Evolutionary conservation across 2,797 vertebrate species (phyloP).

Genomic region (Parauchenoglanis ngamensis): DNA sequence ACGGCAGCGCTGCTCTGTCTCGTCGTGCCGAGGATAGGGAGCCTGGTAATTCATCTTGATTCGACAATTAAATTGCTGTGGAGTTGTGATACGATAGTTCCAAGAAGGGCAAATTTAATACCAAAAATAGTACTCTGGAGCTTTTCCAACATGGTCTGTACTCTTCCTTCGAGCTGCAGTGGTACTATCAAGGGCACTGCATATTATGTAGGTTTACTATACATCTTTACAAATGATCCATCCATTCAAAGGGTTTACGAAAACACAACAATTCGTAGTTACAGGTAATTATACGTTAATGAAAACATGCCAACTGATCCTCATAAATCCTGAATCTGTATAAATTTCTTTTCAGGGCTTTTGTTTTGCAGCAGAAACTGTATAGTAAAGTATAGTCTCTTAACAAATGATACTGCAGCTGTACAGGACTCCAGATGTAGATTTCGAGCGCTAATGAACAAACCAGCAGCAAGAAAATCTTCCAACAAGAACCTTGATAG

Average conservation of each 20-base stretch:
- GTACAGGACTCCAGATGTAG: neutral
- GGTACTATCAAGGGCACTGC: neutral
- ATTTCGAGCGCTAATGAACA: neutral
- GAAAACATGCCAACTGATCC: too few relatives aligned
- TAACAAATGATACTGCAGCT: neutral
- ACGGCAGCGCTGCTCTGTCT: neutral
- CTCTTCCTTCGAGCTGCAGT: neutral
- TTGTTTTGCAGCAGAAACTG: too few relatives aligned
- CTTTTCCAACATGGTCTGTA: neutral
- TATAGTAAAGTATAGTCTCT: too few relatives aligned
- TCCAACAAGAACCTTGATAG: neutral
- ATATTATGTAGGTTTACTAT: neutral
- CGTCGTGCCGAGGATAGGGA: neutral
- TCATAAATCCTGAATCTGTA: too few relatives aligned
- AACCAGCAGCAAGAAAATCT: neutral
- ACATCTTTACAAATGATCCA: neutral
- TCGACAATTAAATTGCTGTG: conserved; percentile 46
- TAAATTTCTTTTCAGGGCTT: too few relatives aligned
- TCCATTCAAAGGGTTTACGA: too few relatives aligned
- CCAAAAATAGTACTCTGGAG: conserved; percentile 1
- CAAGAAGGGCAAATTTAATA: conserved; percentile 61
- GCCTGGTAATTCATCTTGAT: conserved; percentile 48
- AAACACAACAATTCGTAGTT: too few relatives aligned
- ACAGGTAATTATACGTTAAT: too few relatives aligned
- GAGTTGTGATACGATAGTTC: conserved; percentile 32